Base-by-base conservation (phyloP, 2,888 invertebrate genomes). In the Lasioglossum pauxillum region DNA sequence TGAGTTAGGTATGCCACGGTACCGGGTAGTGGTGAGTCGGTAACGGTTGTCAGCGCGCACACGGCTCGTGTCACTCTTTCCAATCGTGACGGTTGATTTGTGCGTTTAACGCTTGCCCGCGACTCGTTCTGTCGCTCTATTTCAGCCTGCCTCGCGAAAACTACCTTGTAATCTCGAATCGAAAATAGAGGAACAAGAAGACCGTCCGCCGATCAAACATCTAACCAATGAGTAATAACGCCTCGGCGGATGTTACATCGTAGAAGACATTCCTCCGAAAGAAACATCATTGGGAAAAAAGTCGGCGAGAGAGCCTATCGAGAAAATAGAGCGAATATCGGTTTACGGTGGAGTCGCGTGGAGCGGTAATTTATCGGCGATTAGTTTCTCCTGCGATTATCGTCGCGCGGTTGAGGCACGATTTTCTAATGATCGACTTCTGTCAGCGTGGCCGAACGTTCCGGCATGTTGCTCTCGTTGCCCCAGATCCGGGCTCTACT, bases 21-120 rank as follows among this genome's bases (percentile, higher is more conserved):
- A 80, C 35, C 77, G 23, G 12, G 75, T 79, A 82, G 79, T 84
- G 86, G 86, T 84, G 75, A 82, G 80, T 86, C 74, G 75, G 86
- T 90, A 90, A 90, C 90, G 91, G 91, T 90, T 88, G 87, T 91
- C 91, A 90, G 83, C 75, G 31, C 83, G 73, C 85, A 82, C 84
- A 90, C 80, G 81, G 75, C 82, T 82, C 81, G 83, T 90, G 88
- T 90, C 91, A 90, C 84, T 91, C 84, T 87, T 89, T 90, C 80
- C 86, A 91, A 89, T 86, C 83, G 74, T 57, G 80, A 67, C 69
- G 72, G 81, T 79, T 85, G 85, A 88, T 89, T 85, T 82, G 82
- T 64, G 38, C 83, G 75, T 83, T 91, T 90, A 91, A 84, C 89
- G 81, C 76, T 75, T 72, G 64, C 69, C 49, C 75, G 75, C 72